phyloP scores from a whole-genome alignment of 2,797 vertebrate species.

The Sebastes hubbsi region DNA sequence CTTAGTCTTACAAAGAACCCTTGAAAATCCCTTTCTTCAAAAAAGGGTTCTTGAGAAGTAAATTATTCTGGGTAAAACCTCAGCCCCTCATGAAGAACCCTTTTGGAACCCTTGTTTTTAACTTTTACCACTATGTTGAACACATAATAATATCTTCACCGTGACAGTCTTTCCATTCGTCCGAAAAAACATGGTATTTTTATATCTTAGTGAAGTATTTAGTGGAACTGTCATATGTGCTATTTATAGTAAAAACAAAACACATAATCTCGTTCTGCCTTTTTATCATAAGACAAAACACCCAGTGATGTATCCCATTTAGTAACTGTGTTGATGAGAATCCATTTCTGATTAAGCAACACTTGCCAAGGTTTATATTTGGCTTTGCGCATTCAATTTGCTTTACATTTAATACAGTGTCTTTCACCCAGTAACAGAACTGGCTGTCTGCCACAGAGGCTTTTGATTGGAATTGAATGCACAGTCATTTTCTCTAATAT shows the following conservation, averaged over 20 bases:
- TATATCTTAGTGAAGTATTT: background rate
- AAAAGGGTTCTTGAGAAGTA: background rate
- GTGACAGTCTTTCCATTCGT: background rate
- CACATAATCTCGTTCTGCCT: background rate
- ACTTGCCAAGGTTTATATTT: constrained; percentile 70
- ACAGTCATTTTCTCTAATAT: constrained; percentile 79
- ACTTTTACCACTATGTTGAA: background rate
- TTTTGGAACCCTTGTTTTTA: too few species aligned
- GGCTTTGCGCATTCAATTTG: constrained; percentile 74
- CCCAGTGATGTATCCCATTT: constrained; percentile 38
- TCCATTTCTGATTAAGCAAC: constrained; percentile 67
- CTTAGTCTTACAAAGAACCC: background rate
- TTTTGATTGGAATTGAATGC: constrained; percentile 83
- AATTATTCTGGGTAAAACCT: background rate
- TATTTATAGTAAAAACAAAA: background rate
- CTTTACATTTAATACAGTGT: constrained; percentile 73
- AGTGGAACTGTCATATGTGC: background rate
- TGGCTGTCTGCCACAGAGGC: constrained; percentile 76
- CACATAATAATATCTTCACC: background rate
- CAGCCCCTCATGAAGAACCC: too few species aligned
- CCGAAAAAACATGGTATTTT: fast-evolving
- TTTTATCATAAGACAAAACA: constrained; percentile 41
- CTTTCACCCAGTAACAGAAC: constrained; percentile 73
- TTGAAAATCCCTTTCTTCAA: background rate
- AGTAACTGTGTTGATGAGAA: constrained; percentile 59